Percentiles rank a stretch among this genome's conserved stretches.
These are phyloP conservation scores for Spisula subtruncata DNA, from an alignment of 2,888 invertebrate species.

Conservation along the genomic window DNA sequence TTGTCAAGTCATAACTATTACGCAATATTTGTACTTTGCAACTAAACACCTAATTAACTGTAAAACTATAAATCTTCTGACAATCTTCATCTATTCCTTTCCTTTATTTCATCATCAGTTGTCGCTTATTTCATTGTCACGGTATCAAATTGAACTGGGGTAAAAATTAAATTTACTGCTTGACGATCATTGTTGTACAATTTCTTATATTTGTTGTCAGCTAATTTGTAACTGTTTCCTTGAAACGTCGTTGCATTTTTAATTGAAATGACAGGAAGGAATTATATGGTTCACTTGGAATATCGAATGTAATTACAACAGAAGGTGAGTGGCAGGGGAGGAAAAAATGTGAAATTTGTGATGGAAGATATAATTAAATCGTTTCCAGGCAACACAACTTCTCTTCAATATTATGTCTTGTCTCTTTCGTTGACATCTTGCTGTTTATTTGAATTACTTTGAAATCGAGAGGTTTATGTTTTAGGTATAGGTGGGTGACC, in stretches of 20 bases:
- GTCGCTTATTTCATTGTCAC: neutral
- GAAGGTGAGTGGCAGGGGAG: slow-evolving; percentile 15
- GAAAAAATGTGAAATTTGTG: neutral
- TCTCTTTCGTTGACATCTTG: neutral
- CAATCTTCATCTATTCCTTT: slow-evolving; percentile 34
- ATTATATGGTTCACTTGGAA: neutral
- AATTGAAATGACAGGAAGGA: slow-evolving; percentile 24
- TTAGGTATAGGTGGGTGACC: no score
- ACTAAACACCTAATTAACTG: slow-evolving; percentile 23
- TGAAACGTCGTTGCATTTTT: slow-evolving; percentile 6
- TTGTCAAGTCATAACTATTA: neutral
- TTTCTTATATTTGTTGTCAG: slow-evolving; percentile 60
- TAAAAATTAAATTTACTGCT: slow-evolving; percentile 54
- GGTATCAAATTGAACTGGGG: slow-evolving; percentile 51
- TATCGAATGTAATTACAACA: neutral
- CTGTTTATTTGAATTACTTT: neutral
- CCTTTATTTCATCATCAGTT: neutral
- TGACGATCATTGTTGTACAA: slow-evolving; percentile 35
- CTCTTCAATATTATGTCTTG: neutral
- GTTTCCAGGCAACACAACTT: neutral
- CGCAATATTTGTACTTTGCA: neutral
- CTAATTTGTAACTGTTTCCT: slow-evolving; percentile 47
- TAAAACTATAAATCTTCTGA: slow-evolving; percentile 40
- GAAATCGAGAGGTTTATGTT: neutral
- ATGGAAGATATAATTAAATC: slow-evolving; percentile 14